A percentile compares a stretch with the other conserved stretches of the same genome.
Conservation (phyloP, 2,797 vertebrate species). For the Pseudochirops corinnae region DNA sequence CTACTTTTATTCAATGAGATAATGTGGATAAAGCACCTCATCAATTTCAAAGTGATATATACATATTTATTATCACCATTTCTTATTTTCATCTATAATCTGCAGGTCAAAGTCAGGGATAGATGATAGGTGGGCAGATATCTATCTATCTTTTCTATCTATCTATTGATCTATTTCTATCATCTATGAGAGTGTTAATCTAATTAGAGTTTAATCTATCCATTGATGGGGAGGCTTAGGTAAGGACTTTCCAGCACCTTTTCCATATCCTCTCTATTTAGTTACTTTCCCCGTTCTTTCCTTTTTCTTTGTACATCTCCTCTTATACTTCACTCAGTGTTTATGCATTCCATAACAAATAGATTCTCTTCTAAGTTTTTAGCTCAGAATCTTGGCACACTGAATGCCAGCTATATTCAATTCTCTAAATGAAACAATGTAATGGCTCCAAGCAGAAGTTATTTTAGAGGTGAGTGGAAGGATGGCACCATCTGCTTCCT, state of each 20-base stretch:
- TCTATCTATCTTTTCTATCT: not conserved
- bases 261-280: not conserved
- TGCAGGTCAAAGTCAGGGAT: not conserved
- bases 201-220: not conserved
- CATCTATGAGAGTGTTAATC: not conserved
- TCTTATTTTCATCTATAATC: not conserved
- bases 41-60: not conserved
- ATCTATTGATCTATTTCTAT: not conserved
- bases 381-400: conserved; percentile 25
- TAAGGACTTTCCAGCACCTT: not conserved
- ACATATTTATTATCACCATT: not conserved
- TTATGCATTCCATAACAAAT: not conserved
- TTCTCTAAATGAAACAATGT: conserved; percentile 45
- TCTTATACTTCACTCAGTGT: not conserved
- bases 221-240: not conserved
- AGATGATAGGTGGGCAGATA: not conserved
- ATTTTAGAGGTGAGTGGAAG: not conserved
- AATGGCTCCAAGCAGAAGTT: conserved; percentile 24
- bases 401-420: not conserved
- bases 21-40: not conserved
- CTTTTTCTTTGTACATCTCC: not conserved
- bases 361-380: conserved; percentile 39
- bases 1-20: not conserved
- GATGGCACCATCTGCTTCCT: not conserved
- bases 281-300: not conserved